Percentiles rank a stretch among this genome's conserved stretches.
Evolutionary conservation across 2,888 invertebrate species (phyloP).

Genomic region (Leptura quadrifasciata): DNA sequence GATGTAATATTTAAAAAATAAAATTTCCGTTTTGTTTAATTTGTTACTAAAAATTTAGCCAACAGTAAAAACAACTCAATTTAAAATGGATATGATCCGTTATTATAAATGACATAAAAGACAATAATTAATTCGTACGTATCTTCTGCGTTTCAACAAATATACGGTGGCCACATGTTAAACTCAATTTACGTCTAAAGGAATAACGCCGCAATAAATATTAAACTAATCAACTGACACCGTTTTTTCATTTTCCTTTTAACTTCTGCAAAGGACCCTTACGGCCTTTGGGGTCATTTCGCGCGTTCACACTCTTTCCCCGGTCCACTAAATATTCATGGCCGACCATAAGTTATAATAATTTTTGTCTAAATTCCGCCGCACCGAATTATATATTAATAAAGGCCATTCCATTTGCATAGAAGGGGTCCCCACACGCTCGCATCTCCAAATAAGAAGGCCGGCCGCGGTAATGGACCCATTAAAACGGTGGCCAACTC

Average conservation of each 20-base stretch:
- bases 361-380: conserved; percentile 63
- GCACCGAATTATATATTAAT: conserved; percentile 67
- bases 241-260: conserved; percentile 39
- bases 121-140: background rate
- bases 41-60: too few relatives aligned
- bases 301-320: conserved; percentile 41
- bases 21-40: too few relatives aligned
- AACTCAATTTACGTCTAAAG: conserved; percentile 9
- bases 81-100: too few relatives aligned
- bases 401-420: conserved; percentile 69
- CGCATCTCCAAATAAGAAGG: conserved; percentile 62
- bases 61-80: too few relatives aligned
- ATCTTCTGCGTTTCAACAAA: background rate
- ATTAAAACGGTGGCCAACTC: conserved; percentile 65
- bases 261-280: conserved; percentile 51
- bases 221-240: conserved; percentile 50
- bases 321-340: conserved; percentile 53
- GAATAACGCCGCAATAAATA: conserved; percentile 48
- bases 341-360: conserved; percentile 49
- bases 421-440: conserved; percentile 55
- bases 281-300: conserved; percentile 49
- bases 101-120: too few relatives aligned
- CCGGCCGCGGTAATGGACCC: conserved; percentile 69
- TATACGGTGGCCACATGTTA: background rate
- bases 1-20: too few relatives aligned